Evolutionary conservation across 2,888 invertebrate species (phyloP), one percentile per base, ranked within the genome.

Genomic region (Steinernema hermaphroditum): DNA sequence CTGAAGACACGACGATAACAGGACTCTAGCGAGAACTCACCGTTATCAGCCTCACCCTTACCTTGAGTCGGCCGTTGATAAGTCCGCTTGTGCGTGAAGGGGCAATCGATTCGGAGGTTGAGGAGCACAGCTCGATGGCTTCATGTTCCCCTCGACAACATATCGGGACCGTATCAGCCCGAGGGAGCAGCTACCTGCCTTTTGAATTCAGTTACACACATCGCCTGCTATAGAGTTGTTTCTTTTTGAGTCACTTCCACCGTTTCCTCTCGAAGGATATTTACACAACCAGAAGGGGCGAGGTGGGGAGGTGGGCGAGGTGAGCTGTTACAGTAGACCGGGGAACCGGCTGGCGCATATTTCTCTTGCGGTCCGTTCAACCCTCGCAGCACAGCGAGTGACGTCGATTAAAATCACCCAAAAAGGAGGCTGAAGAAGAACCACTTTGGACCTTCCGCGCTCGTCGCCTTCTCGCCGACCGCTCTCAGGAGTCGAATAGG

Each of bases 21-120:
- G 62, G 62, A 62, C 62, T 62, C 62, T 62, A 16, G 16, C 62
- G 32, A 32, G 62, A 62, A 62, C 62, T 62, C 62, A 62, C 27
- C 62, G 62, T 62, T 62, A 62, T 62, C 62, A 62, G 62, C 62
- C 62, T 62, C 62, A 29, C 62, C n/a, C 32, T 62, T 50, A 50
- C 62, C 34, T 62, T 62, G 62, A 62, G 62, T 62, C 62, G 62
- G 29, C 62, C 32, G 62, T 24, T 62, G 62, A 62, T 62, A 62
- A 62, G 62, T 62, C 62, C 62, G 62, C 62, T 62, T 62, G 62
- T 62, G 29, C 27, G 9, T 62, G 62, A 62, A 62, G 27, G 62
- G 12, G 22, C 27, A 14, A 62, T 62, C 62, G 62, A 62, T 62
- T 62, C 32, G 62, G 62, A 62, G 62, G 62, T 6, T 62, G 62